Evolutionary conservation across 1,140 invertebrate species (phyloP).

Genomic region (Polypedilum vanderplanki): DNA sequence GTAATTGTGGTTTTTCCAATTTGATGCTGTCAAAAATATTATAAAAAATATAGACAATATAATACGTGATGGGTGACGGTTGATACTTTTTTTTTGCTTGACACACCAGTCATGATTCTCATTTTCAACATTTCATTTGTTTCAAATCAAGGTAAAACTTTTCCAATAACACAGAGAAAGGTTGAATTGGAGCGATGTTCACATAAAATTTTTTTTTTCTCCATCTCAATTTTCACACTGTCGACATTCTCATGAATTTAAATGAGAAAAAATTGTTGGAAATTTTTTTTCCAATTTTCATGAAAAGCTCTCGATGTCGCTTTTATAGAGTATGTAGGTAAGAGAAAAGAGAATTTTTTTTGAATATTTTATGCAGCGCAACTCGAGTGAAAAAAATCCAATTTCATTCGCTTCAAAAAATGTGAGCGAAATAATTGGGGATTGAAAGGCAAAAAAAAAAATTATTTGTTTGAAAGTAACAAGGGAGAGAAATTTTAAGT

Average conservation of each 20-base stretch:
- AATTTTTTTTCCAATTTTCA: neutral
- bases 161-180: neutral
- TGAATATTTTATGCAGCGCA: conserved; percentile 7
- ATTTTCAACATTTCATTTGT: neutral
- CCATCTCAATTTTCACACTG: neutral
- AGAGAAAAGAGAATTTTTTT: too few relatives aligned
- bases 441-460: neutral
- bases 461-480: too few relatives aligned
- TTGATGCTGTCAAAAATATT: neutral
- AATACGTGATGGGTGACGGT: neutral
- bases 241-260: neutral
- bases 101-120: neutral
- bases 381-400: conserved; percentile 1
- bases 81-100: too few relatives aligned
- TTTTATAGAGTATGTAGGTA: neutral
- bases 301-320: neutral
- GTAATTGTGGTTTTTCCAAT: neutral
- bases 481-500: neutral
- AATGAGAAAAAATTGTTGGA: neutral
- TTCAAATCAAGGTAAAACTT: neutral
- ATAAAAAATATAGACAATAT: too few relatives aligned
- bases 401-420: neutral
- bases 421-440: neutral
- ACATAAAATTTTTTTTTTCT: neutral
- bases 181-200: too few relatives aligned